Conservation (phyloP, 1,140 invertebrate genomes). For the Brachionus rubens region DNA sequence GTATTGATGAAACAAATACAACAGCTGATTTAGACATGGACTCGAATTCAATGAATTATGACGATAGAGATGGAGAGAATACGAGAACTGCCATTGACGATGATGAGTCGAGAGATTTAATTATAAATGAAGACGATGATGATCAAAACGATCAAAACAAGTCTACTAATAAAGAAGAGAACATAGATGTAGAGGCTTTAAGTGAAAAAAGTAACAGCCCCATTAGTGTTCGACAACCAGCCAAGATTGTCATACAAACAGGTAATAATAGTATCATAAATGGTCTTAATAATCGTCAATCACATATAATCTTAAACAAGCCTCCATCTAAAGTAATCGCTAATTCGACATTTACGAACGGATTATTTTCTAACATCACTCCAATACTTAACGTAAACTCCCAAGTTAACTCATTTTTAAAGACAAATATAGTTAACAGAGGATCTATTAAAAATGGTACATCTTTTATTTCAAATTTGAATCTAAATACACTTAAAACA, state of each 20-base stretch:
- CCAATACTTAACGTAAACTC: no score
- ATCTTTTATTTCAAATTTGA: neutral
- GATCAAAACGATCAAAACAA: neutral
- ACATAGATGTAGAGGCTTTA: neutral
- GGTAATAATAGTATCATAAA: neutral
- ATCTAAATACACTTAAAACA: neutral
- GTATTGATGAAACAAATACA: neutral
- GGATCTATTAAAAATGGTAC: no score
- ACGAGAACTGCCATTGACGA: neutral
- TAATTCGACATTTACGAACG: no score
- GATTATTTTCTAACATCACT: no score
- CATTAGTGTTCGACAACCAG: neutral
- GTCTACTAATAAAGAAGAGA: neutral
- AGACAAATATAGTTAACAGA: no score
- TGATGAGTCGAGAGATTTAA: neutral
- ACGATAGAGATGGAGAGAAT: neutral
- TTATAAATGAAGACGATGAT: conserved; percentile 14
- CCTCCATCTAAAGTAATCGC: neutral
- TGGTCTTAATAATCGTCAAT: neutral
- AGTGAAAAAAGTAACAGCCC: conserved; percentile 3
- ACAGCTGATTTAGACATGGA: neutral
- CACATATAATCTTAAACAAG: neutral
- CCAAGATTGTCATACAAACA: no score
- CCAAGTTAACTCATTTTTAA: no score
- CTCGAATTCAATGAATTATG: neutral